These are phyloP conservation scores for Himalopsyche phryganea DNA, from an alignment of 1,140 invertebrate species.

Conservation along the genomic window DNA sequence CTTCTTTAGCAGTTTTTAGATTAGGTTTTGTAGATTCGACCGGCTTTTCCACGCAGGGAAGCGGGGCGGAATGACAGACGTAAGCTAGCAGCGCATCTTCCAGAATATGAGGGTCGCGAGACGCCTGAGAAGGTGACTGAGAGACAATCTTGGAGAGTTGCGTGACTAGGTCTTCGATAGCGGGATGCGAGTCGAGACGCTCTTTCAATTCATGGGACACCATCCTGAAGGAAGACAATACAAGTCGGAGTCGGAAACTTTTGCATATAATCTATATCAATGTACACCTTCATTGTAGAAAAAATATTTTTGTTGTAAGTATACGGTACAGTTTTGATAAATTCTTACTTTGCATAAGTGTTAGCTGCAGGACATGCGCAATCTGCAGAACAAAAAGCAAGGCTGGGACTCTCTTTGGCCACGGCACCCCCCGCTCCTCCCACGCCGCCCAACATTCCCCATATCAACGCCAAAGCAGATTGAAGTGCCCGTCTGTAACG, in stretches of 20 bases:
- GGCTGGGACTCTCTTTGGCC: conserved; percentile 69
- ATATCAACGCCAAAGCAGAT: conserved; percentile 78
- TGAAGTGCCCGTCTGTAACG: conserved; percentile 85
- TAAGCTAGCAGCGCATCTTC: conserved; percentile 79
- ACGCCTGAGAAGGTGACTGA: conserved; percentile 60
- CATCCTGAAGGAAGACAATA: conserved; percentile 26
- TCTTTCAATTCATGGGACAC: conserved; percentile 46
- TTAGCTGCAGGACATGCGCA: conserved; percentile 77
- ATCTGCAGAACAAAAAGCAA: conserved; percentile 81
- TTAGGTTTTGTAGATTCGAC: conserved; percentile 6
- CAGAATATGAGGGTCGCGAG: conserved; percentile 65
- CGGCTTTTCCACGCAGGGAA: conserved; percentile 63
- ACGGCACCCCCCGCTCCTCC: conserved; percentile 41
- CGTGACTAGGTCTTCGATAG: conserved; percentile 62
- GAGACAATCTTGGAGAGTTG: conserved; percentile 61
- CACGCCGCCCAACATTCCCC: conserved; percentile 64
- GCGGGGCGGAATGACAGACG: conserved; percentile 73
- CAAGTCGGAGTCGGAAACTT: too few species aligned
- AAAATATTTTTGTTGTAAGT: too few species aligned
- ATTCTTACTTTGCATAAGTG: conserved; percentile 55
- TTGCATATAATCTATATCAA: too few species aligned
- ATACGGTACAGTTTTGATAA: too few species aligned
- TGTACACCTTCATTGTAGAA: too few species aligned
- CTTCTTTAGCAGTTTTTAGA: conserved; percentile 32
- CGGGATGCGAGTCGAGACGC: conserved; percentile 63